These are phyloP conservation scores for Hypolimnas misippus DNA, from an alignment of 2,888 invertebrate species.

Conservation along the genomic window DNA sequence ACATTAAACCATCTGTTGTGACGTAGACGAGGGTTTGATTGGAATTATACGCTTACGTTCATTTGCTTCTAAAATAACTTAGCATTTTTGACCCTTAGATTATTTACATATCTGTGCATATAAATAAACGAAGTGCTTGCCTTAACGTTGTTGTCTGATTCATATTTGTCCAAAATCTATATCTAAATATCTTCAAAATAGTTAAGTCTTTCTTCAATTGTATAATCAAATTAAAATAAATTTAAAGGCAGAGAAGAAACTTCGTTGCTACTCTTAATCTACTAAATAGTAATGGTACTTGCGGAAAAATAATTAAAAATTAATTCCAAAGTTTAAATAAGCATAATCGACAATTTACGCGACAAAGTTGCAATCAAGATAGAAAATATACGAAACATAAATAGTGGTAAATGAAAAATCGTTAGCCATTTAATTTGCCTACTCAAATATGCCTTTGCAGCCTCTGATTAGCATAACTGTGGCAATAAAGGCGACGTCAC, in stretches of 20 bases:
- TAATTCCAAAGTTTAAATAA: background rate
- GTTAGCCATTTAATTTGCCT: background rate
- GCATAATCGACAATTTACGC: background rate
- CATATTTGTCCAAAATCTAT: no score
- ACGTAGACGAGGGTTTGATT: slow-evolving; percentile 7
- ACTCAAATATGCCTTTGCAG: slow-evolving; percentile 5
- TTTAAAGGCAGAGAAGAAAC: no score
- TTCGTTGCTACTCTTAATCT: no score
- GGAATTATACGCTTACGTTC: background rate
- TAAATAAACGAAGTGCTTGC: no score
- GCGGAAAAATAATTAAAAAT: no score
- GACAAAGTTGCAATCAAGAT: background rate
- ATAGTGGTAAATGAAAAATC: slow-evolving; percentile 4
- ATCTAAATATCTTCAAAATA: no score
- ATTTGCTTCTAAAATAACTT: background rate
- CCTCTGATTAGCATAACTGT: slow-evolving; percentile 4
- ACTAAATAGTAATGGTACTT: no score
- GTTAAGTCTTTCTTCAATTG: no score
- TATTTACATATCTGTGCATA: background rate
- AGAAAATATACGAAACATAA: background rate
- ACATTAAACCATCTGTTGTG: slow-evolving; percentile 3
- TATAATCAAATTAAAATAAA: no score
- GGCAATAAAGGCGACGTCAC: slow-evolving; percentile 12
- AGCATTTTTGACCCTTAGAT: background rate
- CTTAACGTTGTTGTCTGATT: no score